Base-by-base conservation (phyloP, 2,113 vertebrate genomes). In the Rhabdomys dilectus region DNA sequence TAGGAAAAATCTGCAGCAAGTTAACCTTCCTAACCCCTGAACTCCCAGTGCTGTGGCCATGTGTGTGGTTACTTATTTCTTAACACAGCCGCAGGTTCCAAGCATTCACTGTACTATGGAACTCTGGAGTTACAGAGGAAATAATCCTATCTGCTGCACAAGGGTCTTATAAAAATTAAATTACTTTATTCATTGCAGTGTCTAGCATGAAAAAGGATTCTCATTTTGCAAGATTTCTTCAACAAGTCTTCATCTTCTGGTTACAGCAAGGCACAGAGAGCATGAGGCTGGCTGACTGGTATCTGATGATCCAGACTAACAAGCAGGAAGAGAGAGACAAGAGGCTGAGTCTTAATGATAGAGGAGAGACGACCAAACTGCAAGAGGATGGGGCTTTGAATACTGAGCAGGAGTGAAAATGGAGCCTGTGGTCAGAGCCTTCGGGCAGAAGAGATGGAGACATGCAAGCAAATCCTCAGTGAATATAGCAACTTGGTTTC, bases 181-280 rank as follows among this genome's bases (percentile, higher is more conserved):
- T 24, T 3, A 91, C 36, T 90, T 60, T 91, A 82, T 88, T 73
- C 39, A 80, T 13, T 78, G 66, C 19, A 78, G 68, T 82, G 26
- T 24, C 82, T 82, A 70, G 29, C n/a, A 84, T 48, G 75, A 95
- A 93, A 68, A 89, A 89, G 10, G 80, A 91, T 31, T 89, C 68
- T 89, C 22, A 91, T 84, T 96, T 95, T 95, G 75, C 78, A 89
- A 84, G 72, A 84, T 82, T 89, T 94, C 78, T 85, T 88, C 56
- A 29, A 90, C 9, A n/a, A 75, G 21, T 91, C 84, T 77, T 53
- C 77, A 82, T 17, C 56, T 94, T 93, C 84, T 91, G 53, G 88
- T 92, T 68, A 42, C 15, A 92, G 34, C 85, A 45, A 91, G 77
- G 56, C 58, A 66, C 21, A 26, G 60, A 72, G 0, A 73, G 21